These are phyloP conservation scores for Paraescarpia echinospica DNA, from an alignment of 1,140 invertebrate species.

Conservation along the genomic window DNA sequence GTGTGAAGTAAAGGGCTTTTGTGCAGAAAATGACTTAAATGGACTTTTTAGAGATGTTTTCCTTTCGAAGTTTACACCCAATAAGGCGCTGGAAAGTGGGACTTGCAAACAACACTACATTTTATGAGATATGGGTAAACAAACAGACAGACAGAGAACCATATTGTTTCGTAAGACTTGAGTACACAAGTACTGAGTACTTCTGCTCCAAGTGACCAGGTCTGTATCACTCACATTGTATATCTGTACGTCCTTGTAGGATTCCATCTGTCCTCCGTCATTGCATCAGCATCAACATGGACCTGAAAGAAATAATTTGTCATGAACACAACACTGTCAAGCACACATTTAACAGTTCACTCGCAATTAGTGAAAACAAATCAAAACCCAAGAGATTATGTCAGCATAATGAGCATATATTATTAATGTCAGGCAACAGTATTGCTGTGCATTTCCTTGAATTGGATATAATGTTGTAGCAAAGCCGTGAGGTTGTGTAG, in stretches of 20 bases:
- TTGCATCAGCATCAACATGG: conserved; percentile 45
- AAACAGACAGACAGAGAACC: too few species aligned
- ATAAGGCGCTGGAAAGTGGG: too few species aligned
- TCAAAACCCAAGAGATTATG: neutral
- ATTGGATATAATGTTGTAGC: neutral
- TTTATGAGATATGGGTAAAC: too few species aligned
- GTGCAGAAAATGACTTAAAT: too few species aligned
- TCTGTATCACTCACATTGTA: conserved; percentile 36
- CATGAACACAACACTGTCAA: neutral
- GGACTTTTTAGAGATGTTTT: too few species aligned
- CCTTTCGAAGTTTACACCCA: too few species aligned
- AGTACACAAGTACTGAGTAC: too few species aligned
- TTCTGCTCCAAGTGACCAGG: too few species aligned
- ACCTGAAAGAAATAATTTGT: conserved; percentile 35
- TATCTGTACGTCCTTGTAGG: conserved; percentile 31
- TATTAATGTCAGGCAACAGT: neutral
- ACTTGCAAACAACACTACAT: too few species aligned
- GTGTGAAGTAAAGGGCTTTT: too few species aligned
- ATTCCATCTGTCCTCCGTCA: conserved; percentile 47
- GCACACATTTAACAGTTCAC: neutral
- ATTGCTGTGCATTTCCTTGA: neutral
- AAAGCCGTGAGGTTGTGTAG: too few species aligned
- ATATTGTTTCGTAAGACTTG: too few species aligned
- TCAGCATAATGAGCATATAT: neutral
- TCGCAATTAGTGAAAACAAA: neutral